A percentile compares a stretch with the other conserved stretches of the same genome.
These are phyloP conservation scores for Clitarchus hookeri DNA, from an alignment of 2,888 invertebrate genomes.

Conservation along the genomic window DNA sequence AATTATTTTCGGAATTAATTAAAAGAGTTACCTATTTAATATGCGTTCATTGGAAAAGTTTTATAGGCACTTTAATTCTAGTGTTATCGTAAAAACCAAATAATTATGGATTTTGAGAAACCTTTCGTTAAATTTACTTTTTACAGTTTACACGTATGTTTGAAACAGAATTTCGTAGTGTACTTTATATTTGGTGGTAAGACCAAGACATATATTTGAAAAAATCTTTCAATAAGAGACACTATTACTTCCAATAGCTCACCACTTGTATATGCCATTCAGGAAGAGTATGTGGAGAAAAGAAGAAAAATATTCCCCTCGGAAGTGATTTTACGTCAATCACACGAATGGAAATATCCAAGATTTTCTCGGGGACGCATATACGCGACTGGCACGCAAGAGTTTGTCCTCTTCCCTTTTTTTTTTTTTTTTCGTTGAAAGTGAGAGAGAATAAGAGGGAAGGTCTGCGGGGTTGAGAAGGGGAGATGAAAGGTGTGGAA, in stretches of 20 bases:
- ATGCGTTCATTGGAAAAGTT: too few species aligned
- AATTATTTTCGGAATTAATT: too few species aligned
- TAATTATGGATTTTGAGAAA: too few species aligned
- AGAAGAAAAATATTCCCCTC: not conserved
- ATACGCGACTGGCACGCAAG: not conserved
- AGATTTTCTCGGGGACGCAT: not conserved
- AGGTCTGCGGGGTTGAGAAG: not conserved
- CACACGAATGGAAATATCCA: not conserved
- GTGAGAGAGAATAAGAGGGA: not conserved
- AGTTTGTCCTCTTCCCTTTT: not conserved
- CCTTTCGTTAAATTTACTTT: not conserved
- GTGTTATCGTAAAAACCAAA: too few species aligned
- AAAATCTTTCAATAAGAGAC: not conserved
- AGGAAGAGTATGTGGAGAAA: not conserved
- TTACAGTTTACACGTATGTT: not conserved
- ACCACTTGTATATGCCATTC: not conserved
- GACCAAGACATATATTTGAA: not conserved
- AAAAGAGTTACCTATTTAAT: too few species aligned
- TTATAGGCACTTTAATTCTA: too few species aligned
- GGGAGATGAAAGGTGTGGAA: not conserved
- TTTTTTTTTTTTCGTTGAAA: not conserved
- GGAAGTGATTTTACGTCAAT: slow-evolving; percentile 1
- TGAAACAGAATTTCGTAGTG: not conserved
- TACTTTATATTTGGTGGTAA: not conserved
- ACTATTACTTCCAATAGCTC: not conserved